phyloP scores from a whole-genome alignment of 92 coral and sea anemone genomes.

The Palythoa grandiflora region DNA sequence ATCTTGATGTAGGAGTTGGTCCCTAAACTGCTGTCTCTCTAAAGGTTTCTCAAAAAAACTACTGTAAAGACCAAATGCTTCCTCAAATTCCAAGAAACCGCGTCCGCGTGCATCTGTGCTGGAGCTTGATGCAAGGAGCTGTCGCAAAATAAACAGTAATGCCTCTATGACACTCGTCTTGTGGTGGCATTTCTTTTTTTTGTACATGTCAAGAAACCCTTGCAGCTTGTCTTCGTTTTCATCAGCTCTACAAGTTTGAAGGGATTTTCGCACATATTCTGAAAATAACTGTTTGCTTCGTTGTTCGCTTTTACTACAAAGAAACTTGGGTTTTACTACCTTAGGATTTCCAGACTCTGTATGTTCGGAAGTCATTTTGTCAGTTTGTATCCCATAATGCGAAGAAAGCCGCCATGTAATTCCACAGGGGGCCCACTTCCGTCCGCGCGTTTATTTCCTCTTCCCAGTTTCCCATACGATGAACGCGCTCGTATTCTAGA shows the following conservation, averaged over 20 bases:
- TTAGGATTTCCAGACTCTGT: not conserved
- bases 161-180: conserved; percentile 59
- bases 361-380: conserved; percentile 13
- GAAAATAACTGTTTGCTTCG: not conserved
- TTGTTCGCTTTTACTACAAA: conserved; percentile 31
- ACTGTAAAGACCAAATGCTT: conserved; percentile 61
- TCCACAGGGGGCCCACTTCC: too few relatives aligned
- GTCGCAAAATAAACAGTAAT: conserved; percentile 61
- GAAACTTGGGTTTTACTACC: not conserved
- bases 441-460: not conserved
- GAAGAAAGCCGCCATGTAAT: too few relatives aligned
- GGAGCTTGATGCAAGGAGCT: conserved; percentile 58
- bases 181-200: conserved; percentile 41
- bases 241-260: conserved; percentile 57
- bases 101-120: conserved; percentile 47
- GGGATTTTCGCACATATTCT: conserved; percentile 24
- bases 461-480: too few relatives aligned
- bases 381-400: too few relatives aligned
- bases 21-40: conserved; percentile 50
- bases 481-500: too few relatives aligned
- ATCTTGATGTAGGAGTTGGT: conserved; percentile 52
- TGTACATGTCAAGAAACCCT: conserved; percentile 53
- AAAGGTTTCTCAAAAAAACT: conserved; percentile 59
- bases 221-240: conserved; percentile 68
- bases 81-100: conserved; percentile 55